phyloP scores from a whole-genome alignment of 2,113 vertebrate species.

The Eublepharis macularius region DNA sequence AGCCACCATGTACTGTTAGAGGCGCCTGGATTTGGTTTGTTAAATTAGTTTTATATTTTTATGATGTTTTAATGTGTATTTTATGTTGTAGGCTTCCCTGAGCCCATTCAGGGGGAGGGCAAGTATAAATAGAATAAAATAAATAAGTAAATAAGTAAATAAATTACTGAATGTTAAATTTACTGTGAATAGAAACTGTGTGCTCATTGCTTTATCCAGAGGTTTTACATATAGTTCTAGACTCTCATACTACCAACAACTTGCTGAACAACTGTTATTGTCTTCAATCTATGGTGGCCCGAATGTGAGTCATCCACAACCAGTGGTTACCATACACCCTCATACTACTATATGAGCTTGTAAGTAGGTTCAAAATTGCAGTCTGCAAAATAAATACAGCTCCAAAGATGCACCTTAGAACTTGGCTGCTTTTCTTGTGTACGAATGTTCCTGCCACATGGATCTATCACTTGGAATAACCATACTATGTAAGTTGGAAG shows the following conservation, averaged over 20 bases:
- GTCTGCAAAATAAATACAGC: background rate
- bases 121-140: no score
- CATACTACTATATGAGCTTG: background rate
- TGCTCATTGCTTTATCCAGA: background rate
- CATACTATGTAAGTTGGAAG: conserved; percentile 42
- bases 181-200: no score
- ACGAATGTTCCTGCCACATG: conserved; percentile 34
- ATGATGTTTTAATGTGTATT: no score
- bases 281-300: background rate
- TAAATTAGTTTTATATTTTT: no score
- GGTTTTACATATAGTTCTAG: background rate
- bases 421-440: conserved; percentile 34
- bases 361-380: background rate
- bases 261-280: background rate
- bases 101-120: no score
- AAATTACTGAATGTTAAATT: no score
- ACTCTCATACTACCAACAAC: no score
- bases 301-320: background rate
- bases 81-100: no score
- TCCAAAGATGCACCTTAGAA: conserved; percentile 49
- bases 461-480: conserved; percentile 47
- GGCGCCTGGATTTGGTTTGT: no score
- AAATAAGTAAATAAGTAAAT: no score
- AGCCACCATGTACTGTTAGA: no score
- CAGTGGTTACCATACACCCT: background rate